Percentiles rank a stretch among this genome's conserved stretches.
Evolutionary conservation across 1,140 invertebrate genomes (phyloP).

Genomic region (Sminthurinus signatus): DNA sequence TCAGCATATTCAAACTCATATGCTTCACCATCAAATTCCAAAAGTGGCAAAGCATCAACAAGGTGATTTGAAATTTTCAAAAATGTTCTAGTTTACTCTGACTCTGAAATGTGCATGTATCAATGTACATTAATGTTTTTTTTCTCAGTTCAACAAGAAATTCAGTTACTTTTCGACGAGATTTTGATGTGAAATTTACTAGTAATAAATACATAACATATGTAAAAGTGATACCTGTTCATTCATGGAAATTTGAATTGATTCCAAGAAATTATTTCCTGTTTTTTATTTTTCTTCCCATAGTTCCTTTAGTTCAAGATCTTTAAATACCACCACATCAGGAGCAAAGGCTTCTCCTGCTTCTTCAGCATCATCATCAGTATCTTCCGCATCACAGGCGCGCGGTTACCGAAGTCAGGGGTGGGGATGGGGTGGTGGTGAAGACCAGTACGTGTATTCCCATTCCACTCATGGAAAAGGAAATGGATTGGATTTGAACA

Average conservation of each 20-base stretch:
- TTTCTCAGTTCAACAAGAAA: not conserved
- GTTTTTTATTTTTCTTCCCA: not conserved
- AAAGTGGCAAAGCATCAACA: no score
- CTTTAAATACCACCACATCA: not conserved
- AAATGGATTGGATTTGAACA: constrained; percentile 1
- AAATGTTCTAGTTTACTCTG: no score
- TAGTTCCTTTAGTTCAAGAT: not conserved
- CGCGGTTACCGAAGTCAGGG: not conserved
- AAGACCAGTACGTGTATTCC: not conserved
- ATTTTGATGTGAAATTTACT: not conserved
- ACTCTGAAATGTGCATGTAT: no score
- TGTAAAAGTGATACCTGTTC: not conserved
- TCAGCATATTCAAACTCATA: no score
- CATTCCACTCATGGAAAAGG: not conserved
- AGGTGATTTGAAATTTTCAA: no score
- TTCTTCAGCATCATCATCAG: not conserved
- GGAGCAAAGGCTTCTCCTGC: not conserved
- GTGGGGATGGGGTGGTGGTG: not conserved
- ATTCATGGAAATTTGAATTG: not conserved
- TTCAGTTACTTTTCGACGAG: not conserved
- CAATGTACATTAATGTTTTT: not conserved
- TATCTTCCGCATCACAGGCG: not conserved
- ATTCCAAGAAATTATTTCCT: not conserved
- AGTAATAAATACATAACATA: not conserved
- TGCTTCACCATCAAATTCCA: no score